Conservation (phyloP, 2,113 vertebrate species). For the Phrynocephalus versicolor region DNA sequence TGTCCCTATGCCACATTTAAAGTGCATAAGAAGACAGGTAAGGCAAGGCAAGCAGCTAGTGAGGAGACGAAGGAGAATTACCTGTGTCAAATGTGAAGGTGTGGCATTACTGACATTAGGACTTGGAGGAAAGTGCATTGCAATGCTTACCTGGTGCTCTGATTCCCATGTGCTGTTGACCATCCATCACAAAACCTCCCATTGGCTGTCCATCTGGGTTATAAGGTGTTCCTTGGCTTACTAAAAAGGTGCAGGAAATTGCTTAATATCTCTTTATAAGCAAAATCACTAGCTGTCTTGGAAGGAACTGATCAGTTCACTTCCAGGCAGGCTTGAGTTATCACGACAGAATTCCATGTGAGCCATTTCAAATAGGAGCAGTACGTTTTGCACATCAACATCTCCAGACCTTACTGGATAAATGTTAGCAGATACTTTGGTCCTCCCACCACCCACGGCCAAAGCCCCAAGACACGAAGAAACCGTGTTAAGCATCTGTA, state of each 20-base stretch:
- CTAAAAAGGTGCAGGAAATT: conserved; percentile 81
- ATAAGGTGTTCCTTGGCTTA: conserved; percentile 99
- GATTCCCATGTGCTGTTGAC: conserved; percentile 99
- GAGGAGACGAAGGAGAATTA: conserved; percentile 60
- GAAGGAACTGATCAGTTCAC: conserved; percentile 1
- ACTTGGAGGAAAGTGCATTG: neutral
- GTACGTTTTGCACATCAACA: accelerated
- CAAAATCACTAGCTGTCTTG: neutral
- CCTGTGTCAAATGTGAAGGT: conserved; percentile 51
- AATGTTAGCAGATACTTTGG: neutral
- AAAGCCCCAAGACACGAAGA: neutral
- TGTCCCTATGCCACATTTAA: conserved; percentile 58
- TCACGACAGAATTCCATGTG: neutral
- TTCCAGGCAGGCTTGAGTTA: neutral
- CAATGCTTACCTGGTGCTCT: conserved; percentile 95
- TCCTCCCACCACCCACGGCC: neutral
- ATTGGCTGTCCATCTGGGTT: conserved; percentile 98
- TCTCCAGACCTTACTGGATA: neutral
- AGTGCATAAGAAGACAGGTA: conserved; percentile 73
- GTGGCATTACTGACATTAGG: conserved; percentile 26
- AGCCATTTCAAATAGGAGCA: accelerated
- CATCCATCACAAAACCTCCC: conserved; percentile 99
- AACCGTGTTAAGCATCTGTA: neutral
- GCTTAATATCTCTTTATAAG: conserved; percentile 43
- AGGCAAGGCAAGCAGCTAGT: conserved; percentile 66